A percentile compares a stretch with the other conserved stretches of the same genome.
phyloP scores from a whole-genome alignment of 2,113 vertebrate genomes.

The Callaeas wilsoni region DNA sequence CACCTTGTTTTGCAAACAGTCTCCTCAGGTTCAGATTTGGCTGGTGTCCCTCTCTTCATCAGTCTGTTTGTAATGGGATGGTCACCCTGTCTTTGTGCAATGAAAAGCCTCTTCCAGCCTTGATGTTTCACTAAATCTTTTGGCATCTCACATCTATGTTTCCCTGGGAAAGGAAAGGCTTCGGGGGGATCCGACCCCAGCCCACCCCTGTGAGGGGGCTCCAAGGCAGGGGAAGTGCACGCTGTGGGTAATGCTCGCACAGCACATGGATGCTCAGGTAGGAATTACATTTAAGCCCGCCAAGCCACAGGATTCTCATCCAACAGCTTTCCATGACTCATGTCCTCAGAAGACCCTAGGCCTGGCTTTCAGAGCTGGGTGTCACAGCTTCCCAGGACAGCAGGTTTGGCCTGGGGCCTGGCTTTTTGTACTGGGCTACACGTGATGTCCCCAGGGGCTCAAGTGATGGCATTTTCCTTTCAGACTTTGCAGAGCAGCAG shows the following conservation, averaged over 20 bases:
- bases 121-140: neutral
- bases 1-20: neutral
- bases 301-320: neutral
- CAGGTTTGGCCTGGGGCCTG: neutral
- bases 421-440: neutral
- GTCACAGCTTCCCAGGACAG: neutral
- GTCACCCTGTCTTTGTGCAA: neutral
- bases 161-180: neutral
- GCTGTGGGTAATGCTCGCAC: neutral
- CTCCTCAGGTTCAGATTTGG: neutral
- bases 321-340: neutral
- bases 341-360: neutral
- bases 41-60: neutral
- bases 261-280: neutral
- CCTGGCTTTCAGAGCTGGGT: neutral
- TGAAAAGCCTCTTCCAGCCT: neutral
- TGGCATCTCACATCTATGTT: neutral
- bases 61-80: neutral
- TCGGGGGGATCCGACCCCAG: fast-evolving
- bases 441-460: neutral
- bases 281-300: neutral
- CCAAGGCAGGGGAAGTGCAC: neutral
- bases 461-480: neutral
- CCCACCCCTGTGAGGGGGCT: neutral
- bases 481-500: neutral